Evolutionary conservation across 2,797 vertebrate genomes (phyloP).

Genomic region (Smutsia temminckii): DNA sequence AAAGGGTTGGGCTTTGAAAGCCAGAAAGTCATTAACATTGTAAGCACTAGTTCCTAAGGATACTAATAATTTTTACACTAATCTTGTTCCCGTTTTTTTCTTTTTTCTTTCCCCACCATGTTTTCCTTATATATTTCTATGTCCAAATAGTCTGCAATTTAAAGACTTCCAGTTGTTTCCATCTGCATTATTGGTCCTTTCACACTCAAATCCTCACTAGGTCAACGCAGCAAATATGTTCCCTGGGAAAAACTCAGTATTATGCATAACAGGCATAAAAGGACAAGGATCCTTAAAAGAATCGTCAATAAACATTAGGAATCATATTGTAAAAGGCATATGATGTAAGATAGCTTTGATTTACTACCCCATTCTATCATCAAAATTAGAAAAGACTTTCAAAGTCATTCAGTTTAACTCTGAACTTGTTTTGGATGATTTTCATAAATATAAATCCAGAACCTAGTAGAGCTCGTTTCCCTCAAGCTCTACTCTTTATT

Average conservation of each 20-base stretch:
- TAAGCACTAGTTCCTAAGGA: neutral
- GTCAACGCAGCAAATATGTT: neutral
- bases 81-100: neutral
- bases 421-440: neutral
- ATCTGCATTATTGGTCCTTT: neutral
- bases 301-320: neutral
- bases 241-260: neutral
- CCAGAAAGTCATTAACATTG: neutral
- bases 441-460: slow-evolving; percentile 20
- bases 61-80: neutral
- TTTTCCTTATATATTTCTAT: slow-evolving; percentile 12
- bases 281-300: neutral
- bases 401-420: neutral
- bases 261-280: neutral
- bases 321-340: neutral
- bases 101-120: neutral
- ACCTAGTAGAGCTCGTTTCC: neutral
- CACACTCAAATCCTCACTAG: neutral
- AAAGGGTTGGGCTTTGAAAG: neutral
- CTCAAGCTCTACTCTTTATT: neutral
- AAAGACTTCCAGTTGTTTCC: neutral
- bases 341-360: neutral
- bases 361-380: neutral
- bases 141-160: neutral
- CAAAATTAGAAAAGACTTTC: neutral